Evolutionary conservation across 2,113 vertebrate genomes (phyloP).

Genomic region (Xiphophorus hellerii): DNA sequence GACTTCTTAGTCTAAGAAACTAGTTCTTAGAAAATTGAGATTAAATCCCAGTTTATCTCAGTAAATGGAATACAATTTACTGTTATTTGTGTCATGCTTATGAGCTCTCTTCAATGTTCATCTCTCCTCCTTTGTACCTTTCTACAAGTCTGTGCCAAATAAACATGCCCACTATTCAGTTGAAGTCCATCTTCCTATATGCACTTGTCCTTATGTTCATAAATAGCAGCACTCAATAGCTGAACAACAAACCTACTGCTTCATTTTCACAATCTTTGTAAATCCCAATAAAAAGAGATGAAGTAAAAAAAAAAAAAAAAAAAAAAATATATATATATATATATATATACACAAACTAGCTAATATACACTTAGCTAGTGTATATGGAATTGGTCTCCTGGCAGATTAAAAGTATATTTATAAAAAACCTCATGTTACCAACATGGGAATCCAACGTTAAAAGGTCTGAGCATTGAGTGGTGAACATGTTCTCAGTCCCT

Average conservation of each 20-base stretch:
- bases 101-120: neutral
- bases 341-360: neutral
- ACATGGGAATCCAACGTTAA: no score
- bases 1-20: neutral
- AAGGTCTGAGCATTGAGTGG: no score
- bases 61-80: conserved; percentile 7
- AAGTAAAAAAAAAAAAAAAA: conserved; percentile 15
- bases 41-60: neutral
- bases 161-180: conserved; percentile 38
- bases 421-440: neutral
- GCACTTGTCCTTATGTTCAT: conserved; percentile 47
- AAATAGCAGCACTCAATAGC: conserved; percentile 21
- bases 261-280: conserved; percentile 19
- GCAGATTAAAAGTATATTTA: conserved; percentile 22
- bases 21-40: neutral
- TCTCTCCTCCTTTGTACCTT: conserved; percentile 18
- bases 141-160: conserved; percentile 10
- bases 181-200: conserved; percentile 23
- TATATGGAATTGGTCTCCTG: conserved; percentile 31
- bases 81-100: neutral
- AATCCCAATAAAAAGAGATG: conserved; percentile 15
- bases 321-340: neutral
- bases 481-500: no score
- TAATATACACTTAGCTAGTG: conserved; percentile 13
- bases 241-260: conserved; percentile 24